Evolutionary conservation across 2,888 invertebrate genomes (phyloP).

Genomic region (Plebejus argus): DNA sequence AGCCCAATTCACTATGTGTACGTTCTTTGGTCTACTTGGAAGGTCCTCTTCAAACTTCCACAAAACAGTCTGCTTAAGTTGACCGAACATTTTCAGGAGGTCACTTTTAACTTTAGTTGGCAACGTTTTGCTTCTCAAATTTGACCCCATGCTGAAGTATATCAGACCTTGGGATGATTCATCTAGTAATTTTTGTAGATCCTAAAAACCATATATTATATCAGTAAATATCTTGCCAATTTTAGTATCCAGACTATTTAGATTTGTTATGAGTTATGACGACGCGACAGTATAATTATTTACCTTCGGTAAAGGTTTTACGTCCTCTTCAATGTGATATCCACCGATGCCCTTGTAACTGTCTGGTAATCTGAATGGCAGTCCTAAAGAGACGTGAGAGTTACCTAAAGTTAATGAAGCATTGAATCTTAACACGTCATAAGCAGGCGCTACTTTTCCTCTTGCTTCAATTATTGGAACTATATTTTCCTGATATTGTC

Average conservation of each 20-base stretch:
- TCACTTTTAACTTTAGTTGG: constrained; percentile 50
- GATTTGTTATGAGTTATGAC: background rate
- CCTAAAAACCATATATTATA: constrained; percentile 44
- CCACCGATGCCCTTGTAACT: constrained; percentile 46
- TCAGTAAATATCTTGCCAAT: background rate
- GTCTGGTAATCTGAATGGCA: constrained; percentile 44
- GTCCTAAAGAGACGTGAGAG: constrained; percentile 45
- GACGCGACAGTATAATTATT: background rate
- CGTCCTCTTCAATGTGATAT: constrained; percentile 45
- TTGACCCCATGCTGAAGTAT: constrained; percentile 71
- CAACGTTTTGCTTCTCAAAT: constrained; percentile 58
- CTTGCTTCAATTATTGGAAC: constrained; percentile 34
- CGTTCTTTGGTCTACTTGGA: constrained; percentile 58
- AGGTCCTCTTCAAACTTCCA: constrained; percentile 70
- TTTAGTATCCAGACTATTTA: background rate
- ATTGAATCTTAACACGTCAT: constrained; percentile 42
- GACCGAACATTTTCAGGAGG: constrained; percentile 57
- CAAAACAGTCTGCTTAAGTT: constrained; percentile 64
- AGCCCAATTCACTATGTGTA: constrained; percentile 65
- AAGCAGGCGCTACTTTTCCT: constrained; percentile 38
- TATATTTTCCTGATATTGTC: constrained; percentile 19
- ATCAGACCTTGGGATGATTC: constrained; percentile 62
- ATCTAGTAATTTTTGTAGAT: constrained; percentile 60
- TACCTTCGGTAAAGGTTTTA: constrained; percentile 48
- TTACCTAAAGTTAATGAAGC: constrained; percentile 47